Evolutionary conservation across 53 echinoderm and acorn worm species (phyloP).

Genomic region (Stichopus horrens): DNA sequence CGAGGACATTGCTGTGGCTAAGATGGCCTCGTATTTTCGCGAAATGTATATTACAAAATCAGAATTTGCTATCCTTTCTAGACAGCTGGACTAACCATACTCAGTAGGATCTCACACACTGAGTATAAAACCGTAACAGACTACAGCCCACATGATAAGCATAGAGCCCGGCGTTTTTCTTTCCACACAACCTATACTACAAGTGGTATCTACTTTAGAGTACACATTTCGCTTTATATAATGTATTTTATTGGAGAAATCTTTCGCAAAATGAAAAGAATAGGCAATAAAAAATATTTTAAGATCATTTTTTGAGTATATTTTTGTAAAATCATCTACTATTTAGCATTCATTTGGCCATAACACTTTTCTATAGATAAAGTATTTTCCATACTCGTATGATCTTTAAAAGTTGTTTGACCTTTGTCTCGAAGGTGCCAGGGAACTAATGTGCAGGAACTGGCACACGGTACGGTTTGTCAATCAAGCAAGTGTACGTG

Average conservation of each 20-base stretch:
- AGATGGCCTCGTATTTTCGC: not conserved
- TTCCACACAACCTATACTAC: not conserved
- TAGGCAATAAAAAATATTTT: no score
- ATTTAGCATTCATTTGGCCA: not conserved
- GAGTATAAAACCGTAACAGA: not conserved
- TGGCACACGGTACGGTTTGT: no score
- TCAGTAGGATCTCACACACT: not conserved
- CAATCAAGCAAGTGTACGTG: no score
- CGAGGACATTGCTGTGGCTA: not conserved
- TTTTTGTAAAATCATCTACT: no score
- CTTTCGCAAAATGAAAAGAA: no score
- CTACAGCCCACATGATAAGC: not conserved
- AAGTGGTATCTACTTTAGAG: not conserved
- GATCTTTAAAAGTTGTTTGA: not conserved
- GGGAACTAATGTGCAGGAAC: no score
- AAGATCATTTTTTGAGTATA: no score
- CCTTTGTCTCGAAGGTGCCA: not conserved
- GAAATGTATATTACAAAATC: not conserved
- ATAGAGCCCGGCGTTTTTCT: not conserved
- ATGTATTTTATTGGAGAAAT: no score
- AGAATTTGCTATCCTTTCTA: not conserved
- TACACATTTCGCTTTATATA: not conserved
- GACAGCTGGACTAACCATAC: not conserved
- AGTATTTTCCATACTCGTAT: not conserved
- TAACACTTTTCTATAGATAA: not conserved